phyloP scores from a whole-genome alignment of 2,797 vertebrate genomes.

The Pantherophis vulpinus region DNA sequence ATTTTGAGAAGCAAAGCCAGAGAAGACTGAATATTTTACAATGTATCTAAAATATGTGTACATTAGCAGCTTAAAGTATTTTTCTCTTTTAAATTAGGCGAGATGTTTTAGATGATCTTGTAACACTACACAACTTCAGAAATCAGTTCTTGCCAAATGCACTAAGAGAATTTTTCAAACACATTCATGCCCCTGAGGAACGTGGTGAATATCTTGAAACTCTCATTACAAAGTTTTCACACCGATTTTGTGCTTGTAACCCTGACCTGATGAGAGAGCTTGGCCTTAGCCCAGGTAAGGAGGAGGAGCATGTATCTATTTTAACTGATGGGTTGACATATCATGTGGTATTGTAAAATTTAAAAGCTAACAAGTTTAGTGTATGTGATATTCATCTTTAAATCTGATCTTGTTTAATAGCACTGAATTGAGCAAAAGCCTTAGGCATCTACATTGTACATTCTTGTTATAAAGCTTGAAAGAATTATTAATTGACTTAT shows the following conservation, averaged over 20 bases:
- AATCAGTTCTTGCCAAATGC: slow-evolving; percentile 98
- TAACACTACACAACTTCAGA: slow-evolving; percentile 98
- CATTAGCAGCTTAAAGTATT: neutral
- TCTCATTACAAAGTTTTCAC: slow-evolving; percentile 98
- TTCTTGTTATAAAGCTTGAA: neutral
- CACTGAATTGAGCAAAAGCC: neutral
- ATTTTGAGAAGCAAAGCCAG: neutral
- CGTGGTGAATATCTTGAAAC: slow-evolving; percentile 97
- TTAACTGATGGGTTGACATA: neutral
- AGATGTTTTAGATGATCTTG: slow-evolving; percentile 95
- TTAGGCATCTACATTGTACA: neutral
- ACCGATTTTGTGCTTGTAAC: slow-evolving; percentile 96
- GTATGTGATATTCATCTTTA: neutral
- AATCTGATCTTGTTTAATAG: neutral
- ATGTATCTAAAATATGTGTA: neutral
- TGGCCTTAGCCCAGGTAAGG: slow-evolving; percentile 95
- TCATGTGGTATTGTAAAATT: slow-evolving; percentile 9
- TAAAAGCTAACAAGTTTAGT: neutral
- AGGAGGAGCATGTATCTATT: slow-evolving; percentile 4
- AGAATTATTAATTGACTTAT: neutral
- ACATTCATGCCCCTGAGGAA: slow-evolving; percentile 97
- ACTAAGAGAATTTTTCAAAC: slow-evolving; percentile 95
- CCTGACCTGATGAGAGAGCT: slow-evolving; percentile 88
- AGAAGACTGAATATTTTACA: neutral
- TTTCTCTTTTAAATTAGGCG: slow-evolving; percentile 73